phyloP scores from a whole-genome alignment of 1,140 invertebrate species.

The Drosophila nebulosa region DNA sequence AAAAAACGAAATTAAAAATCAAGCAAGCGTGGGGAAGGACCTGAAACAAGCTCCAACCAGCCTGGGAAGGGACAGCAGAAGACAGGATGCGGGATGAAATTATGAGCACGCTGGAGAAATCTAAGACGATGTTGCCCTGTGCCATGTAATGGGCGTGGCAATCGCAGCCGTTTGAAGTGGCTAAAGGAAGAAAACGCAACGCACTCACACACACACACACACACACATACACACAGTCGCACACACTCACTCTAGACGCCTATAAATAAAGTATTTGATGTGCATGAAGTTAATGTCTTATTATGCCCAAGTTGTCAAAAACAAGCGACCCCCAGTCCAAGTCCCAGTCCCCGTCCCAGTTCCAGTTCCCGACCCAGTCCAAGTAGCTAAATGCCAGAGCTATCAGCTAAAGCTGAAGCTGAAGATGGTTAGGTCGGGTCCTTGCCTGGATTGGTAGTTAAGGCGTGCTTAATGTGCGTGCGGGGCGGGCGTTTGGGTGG shows the following conservation, averaged over 20 bases:
- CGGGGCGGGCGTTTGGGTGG: constrained; percentile 5
- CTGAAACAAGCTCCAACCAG: neutral
- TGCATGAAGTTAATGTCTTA: constrained; percentile 80
- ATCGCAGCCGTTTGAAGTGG: constrained; percentile 62
- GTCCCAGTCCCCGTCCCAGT: too few relatives aligned
- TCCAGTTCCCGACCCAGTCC: neutral
- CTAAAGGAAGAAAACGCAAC: constrained; percentile 29
- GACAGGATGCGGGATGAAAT: constrained; percentile 45
- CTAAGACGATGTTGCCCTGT: constrained; percentile 43
- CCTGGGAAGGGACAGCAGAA: neutral
- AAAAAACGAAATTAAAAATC: constrained; percentile 69
- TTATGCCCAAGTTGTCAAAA: constrained; percentile 79
- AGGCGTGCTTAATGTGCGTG: constrained; percentile 63
- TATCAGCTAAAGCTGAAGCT: neutral
- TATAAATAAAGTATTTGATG: constrained; percentile 80
- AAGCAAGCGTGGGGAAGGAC: constrained; percentile 45
- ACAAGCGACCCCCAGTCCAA: constrained; percentile 56
- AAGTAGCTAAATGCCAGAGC: constrained; percentile 28
- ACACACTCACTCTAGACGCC: constrained; percentile 60
- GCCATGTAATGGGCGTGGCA: constrained; percentile 46
- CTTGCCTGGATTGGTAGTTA: constrained; percentile 58
- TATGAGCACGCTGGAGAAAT: constrained; percentile 65
- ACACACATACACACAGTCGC: constrained; percentile 5
- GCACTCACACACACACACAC: constrained; percentile 29
- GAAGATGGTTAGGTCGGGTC: neutral